A percentile compares a stretch with the other conserved stretches of the same genome.
These are phyloP conservation scores for Platyscapa corneri DNA, from an alignment of 1,140 invertebrate genomes.

Conservation along the genomic window DNA sequence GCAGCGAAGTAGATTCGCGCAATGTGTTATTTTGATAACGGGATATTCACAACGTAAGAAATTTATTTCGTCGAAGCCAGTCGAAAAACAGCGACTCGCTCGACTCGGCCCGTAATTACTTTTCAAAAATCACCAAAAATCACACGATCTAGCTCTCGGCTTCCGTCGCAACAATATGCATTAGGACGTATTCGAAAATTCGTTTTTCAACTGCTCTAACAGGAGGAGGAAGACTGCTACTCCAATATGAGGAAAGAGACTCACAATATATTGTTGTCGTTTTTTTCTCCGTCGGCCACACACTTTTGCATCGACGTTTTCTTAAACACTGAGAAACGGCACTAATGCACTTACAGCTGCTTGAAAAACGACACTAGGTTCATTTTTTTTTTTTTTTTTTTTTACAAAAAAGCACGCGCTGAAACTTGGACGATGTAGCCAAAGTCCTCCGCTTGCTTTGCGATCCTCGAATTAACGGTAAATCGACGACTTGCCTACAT, in stretches of 20 bases:
- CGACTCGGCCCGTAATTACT: background rate
- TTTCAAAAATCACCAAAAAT: background rate
- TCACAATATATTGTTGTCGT: background rate
- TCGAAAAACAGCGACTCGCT: background rate
- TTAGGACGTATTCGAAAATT: too few species aligned
- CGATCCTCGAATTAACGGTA: conserved; percentile 45
- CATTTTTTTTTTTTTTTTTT: too few species aligned
- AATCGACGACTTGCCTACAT: background rate
- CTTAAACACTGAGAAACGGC: background rate
- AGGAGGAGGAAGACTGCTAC: background rate
- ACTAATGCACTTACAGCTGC: background rate
- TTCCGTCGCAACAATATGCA: background rate
- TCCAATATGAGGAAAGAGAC: background rate
- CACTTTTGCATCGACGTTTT: background rate
- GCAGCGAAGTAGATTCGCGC: background rate
- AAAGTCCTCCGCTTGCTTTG: background rate
- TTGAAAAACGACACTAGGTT: background rate
- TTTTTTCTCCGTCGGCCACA: background rate
- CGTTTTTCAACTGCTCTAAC: too few species aligned
- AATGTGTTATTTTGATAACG: background rate
- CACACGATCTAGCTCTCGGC: too few species aligned
- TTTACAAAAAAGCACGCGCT: background rate
- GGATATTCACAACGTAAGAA: conserved; percentile 1
- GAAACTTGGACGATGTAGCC: background rate
- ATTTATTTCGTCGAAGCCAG: background rate